Conservation (phyloP, 2,888 invertebrate genomes). For the Imbricaverruca yamaguchii region DNA sequence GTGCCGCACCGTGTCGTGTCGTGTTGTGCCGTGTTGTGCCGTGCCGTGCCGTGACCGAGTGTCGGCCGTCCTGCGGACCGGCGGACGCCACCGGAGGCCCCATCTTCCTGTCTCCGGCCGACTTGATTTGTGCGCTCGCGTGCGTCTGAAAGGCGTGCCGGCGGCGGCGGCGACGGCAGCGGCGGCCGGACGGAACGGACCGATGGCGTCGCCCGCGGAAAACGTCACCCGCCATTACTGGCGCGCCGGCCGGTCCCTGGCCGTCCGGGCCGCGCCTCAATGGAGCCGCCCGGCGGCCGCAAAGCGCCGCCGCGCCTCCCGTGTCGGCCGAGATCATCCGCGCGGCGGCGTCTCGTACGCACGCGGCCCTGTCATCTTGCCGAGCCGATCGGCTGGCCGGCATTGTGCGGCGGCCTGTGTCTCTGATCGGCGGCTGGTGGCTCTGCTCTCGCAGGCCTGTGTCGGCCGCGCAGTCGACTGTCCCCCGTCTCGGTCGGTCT, state of each 20-base stretch:
- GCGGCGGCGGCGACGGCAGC: constrained; percentile 16
- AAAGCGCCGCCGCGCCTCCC: neutral
- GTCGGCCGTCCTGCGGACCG: neutral
- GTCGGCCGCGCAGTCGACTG: no score
- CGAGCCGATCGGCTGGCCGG: no score
- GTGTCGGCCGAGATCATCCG: no score
- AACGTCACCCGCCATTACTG: neutral
- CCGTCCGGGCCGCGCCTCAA: neutral
- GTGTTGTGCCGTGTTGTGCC: no score
- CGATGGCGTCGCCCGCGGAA: neutral
- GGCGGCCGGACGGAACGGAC: neutral
- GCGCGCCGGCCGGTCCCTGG: neutral
- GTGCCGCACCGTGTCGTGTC: no score
- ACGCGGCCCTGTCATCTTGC: no score
- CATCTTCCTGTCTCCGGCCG: constrained; percentile 4
- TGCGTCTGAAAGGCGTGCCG: neutral
- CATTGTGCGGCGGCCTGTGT: no score
- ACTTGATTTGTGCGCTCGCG: constrained; percentile 16
- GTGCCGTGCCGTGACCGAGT: neutral
- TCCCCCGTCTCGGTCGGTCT: no score
- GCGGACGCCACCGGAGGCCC: neutral
- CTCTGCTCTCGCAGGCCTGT: no score
- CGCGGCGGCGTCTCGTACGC: no score
- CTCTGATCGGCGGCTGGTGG: no score
- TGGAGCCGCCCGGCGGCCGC: neutral